Conservation (phyloP, 2,113 vertebrate species). For the Anoplopoma fimbria region DNA sequence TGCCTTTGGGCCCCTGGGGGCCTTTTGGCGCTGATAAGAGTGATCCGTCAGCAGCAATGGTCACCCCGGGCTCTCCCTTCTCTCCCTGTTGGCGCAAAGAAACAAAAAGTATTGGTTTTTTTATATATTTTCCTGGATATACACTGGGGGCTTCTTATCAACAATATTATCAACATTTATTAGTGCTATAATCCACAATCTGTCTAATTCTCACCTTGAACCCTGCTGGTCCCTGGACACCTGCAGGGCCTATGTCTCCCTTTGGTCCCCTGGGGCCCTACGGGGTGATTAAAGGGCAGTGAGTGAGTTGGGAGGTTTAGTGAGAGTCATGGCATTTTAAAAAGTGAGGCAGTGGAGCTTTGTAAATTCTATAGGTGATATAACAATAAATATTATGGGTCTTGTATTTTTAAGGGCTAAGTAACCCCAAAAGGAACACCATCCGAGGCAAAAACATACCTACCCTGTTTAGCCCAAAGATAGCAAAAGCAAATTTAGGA, state of each 20-base stretch:
- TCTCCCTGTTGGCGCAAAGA: constrained; percentile 85
- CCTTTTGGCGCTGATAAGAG: constrained; percentile 80
- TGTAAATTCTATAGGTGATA: neutral
- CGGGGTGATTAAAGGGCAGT: neutral
- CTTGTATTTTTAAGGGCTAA: neutral
- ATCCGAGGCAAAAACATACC: constrained; percentile 5
- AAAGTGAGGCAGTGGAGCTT: neutral
- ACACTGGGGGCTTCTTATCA: neutral
- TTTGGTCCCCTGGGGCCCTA: constrained; percentile 93
- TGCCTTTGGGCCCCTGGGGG: constrained; percentile 86
- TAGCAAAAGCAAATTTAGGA: constrained; percentile 37
- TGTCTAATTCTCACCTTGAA: constrained; percentile 71
- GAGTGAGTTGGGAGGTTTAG: neutral
- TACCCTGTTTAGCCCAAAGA: constrained; percentile 41
- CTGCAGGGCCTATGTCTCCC: constrained; percentile 87
- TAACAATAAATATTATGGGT: neutral
- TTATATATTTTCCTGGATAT: neutral
- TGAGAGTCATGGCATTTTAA: neutral
- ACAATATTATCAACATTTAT: too few relatives aligned
- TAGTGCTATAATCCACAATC: neutral
- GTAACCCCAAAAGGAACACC: neutral
- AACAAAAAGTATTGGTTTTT: neutral
- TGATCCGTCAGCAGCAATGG: constrained; percentile 87
- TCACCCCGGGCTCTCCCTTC: constrained; percentile 91
- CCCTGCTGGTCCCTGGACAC: constrained; percentile 84